Evolutionary conservation across 2,113 vertebrate genomes (phyloP).

Genomic region (Campylorhamphus procurvoides): DNA sequence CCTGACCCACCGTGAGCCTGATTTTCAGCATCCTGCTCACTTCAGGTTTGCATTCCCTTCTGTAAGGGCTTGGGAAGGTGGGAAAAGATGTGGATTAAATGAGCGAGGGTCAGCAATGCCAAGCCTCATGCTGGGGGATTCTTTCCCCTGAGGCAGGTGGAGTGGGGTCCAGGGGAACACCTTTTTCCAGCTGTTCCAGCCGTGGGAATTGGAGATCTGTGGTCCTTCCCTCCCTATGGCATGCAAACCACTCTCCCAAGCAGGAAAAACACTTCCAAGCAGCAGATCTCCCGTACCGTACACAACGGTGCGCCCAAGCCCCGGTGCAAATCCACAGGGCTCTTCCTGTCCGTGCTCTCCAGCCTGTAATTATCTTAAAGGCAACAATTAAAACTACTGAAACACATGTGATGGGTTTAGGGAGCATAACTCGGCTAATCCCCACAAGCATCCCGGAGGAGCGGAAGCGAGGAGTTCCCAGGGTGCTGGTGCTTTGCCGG

Average conservation of each 20-base stretch:
- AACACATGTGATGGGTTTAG: slow-evolving; percentile 49
- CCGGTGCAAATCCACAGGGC: slow-evolving; percentile 18
- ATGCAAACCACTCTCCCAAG: not conserved
- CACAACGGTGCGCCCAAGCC: not conserved
- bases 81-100: not conserved
- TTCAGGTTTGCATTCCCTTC: not conserved
- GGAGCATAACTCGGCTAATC: slow-evolving; percentile 32
- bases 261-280: not conserved
- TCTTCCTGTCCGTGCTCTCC: not conserved
- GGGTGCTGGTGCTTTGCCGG: not conserved
- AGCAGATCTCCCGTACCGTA: not conserved
- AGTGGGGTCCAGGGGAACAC: not conserved
- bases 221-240: not conserved
- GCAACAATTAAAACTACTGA: slow-evolving; percentile 61
- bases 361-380: slow-evolving; percentile 65
- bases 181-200: not conserved
- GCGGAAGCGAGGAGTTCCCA: not conserved
- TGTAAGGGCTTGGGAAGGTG: not conserved
- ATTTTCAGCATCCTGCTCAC: not conserved
- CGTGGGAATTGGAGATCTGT: not conserved
- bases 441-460: not conserved
- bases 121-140: not conserved
- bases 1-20: not conserved
- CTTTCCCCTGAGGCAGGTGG: not conserved
- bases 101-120: not conserved